Conservation (phyloP, 1,140 invertebrate species). For the Argopecten irradians region DNA sequence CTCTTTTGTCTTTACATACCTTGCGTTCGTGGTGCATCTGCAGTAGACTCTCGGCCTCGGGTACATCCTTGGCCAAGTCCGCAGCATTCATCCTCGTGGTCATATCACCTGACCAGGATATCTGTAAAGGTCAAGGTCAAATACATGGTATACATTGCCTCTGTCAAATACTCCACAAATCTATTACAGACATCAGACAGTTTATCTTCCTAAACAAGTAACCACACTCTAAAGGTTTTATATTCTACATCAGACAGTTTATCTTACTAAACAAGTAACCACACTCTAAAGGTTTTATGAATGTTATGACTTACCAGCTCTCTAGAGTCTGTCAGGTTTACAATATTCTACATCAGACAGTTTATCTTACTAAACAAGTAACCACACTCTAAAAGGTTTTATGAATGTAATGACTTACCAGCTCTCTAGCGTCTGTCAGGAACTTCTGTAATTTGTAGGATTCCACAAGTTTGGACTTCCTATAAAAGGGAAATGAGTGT, state of each 20-base stretch:
- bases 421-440: constrained; percentile 96
- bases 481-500: constrained; percentile 49
- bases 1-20: constrained; percentile 65
- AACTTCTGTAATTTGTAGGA: constrained; percentile 97
- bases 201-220: too few relatives aligned
- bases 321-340: constrained; percentile 96
- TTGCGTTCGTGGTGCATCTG: constrained; percentile 98
- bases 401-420: constrained; percentile 78
- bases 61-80: constrained; percentile 98
- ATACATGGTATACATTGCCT: background rate
- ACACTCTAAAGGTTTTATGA: too few relatives aligned
- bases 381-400: too few relatives aligned
- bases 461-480: constrained; percentile 89
- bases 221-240: too few relatives aligned
- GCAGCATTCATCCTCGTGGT: constrained; percentile 96
- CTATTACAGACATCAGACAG: too few relatives aligned
- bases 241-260: too few relatives aligned
- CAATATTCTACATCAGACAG: too few relatives aligned
- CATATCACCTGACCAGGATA: constrained; percentile 99
- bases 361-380: too few relatives aligned
- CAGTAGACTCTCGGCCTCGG: constrained; percentile 95
- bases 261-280: too few relatives aligned
- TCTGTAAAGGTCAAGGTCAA: constrained; percentile 62
- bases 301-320: constrained; percentile 83
- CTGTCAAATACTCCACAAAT: too few relatives aligned